phyloP scores from a whole-genome alignment of 1,140 invertebrate species.

The Ctenoplectra terminalis region DNA sequence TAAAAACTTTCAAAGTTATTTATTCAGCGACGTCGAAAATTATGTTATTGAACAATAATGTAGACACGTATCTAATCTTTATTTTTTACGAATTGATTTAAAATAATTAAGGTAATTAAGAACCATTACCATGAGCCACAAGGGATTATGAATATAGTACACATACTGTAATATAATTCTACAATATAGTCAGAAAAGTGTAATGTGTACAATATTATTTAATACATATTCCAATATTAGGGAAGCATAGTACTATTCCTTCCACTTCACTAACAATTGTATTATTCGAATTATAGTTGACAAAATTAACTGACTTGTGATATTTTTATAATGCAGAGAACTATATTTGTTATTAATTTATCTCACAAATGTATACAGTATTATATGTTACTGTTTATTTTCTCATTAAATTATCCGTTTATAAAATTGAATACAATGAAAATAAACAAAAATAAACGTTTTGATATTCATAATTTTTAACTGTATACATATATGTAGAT shows the following conservation, averaged over 20 bases:
- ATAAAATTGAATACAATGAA: no score
- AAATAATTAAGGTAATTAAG: neutral
- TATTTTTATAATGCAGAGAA: no score
- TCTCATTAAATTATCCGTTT: no score
- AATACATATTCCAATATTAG: neutral
- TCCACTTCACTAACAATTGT: neutral
- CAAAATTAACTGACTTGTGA: no score
- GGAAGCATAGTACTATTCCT: neutral
- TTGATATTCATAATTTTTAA: no score
- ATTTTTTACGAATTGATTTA: neutral
- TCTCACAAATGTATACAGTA: no score
- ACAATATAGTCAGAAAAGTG: neutral
- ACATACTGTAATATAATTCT: neutral
- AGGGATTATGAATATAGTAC: neutral
- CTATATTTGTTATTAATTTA: no score
- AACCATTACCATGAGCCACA: neutral
- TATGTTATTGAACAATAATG: neutral
- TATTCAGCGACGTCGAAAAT: no score
- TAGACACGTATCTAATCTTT: neutral
- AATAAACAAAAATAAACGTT: no score
- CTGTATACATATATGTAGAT: no score
- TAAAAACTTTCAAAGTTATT: no score
- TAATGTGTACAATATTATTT: neutral
- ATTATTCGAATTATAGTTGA: neutral
- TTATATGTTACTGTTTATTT: no score